These are phyloP conservation scores for Lates japonicus DNA, from an alignment of 2,797 vertebrate species.

Conservation along the genomic window DNA sequence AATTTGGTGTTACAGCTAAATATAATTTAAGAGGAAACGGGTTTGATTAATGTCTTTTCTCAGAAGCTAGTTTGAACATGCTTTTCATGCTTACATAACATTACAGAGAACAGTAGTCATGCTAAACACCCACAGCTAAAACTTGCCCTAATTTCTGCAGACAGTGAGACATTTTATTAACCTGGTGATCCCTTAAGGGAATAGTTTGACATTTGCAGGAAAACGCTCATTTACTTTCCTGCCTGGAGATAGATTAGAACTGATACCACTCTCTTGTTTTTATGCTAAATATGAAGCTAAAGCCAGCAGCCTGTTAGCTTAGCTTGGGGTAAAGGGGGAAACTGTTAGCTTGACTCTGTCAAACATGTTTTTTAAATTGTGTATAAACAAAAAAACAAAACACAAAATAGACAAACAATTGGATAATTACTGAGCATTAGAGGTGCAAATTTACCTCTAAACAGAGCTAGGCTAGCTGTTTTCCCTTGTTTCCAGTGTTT, in stretches of 20 bases:
- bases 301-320: not conserved
- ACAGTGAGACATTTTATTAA: constrained; percentile 12
- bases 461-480: not conserved
- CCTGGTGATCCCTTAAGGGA: not conserved
- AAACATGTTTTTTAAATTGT: not conserved
- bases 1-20: not conserved
- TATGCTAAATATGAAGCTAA: not conserved
- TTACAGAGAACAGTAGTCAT: constrained; percentile 19
- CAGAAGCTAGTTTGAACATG: constrained; percentile 13
- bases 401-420: not conserved
- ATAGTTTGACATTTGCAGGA: not conserved
- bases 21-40: constrained; percentile 8
- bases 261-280: not conserved
- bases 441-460: too few species aligned
- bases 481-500: not conserved
- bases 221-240: not conserved
- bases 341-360: not conserved
- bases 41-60: not conserved
- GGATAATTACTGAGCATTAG: too few species aligned
- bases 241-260: not conserved
- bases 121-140: constrained; percentile 17
- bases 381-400: not conserved
- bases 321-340: not conserved
- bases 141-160: not conserved
- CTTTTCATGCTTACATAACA: constrained; percentile 10